Percentiles rank a stretch among this genome's conserved stretches.
phyloP scores from a whole-genome alignment of 2,888 invertebrate genomes.

The Linnaemya tessellans region DNA sequence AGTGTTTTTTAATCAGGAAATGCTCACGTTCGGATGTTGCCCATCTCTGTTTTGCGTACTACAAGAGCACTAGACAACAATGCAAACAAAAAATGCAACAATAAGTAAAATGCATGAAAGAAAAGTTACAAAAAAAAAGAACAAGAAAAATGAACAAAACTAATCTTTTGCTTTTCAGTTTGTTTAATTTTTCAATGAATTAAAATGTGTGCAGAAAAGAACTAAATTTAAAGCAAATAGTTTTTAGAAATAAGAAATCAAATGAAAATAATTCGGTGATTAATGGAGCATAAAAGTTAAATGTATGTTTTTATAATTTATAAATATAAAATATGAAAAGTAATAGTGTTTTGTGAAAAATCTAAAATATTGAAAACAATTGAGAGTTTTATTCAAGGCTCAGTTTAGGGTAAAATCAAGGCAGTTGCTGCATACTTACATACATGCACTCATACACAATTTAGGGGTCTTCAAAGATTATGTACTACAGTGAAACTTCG shows the following conservation, averaged over 20 bases:
- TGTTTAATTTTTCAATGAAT: background rate
- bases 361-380: background rate
- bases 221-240: background rate
- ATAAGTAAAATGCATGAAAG: background rate
- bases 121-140: background rate
- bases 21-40: background rate
- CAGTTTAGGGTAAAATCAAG: background rate
- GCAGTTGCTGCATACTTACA: background rate
- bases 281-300: background rate
- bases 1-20: too few relatives aligned
- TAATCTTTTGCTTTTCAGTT: background rate
- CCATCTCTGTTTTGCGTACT: background rate
- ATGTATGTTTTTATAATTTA: conserved; percentile 6
- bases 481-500: too few relatives aligned
- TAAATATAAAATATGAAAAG: too few relatives aligned
- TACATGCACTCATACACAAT: background rate
- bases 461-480: background rate
- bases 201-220: background rate
- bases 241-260: conserved; percentile 17
- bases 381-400: background rate
- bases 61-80: background rate
- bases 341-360: too few relatives aligned
- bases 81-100: background rate
- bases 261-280: conserved; percentile 4
- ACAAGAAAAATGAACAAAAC: background rate